phyloP scores from a whole-genome alignment of 2,888 invertebrate species.

The Phorcus lineatus region DNA sequence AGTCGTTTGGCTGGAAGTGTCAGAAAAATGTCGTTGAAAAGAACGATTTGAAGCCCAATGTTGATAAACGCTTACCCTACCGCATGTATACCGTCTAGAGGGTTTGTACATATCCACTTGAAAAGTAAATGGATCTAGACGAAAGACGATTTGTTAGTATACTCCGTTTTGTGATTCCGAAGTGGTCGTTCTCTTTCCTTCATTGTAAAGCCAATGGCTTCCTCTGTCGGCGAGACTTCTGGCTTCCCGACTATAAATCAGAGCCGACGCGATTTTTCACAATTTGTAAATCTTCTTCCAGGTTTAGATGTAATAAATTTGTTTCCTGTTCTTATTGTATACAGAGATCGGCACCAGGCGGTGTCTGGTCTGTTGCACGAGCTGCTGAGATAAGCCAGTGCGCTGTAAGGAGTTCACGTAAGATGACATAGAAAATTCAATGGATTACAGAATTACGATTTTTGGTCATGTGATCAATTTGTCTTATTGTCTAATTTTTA shows the following conservation, averaged over 20 bases:
- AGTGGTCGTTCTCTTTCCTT: background rate
- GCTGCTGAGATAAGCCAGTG: background rate
- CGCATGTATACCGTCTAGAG: background rate
- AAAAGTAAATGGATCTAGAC: slow-evolving; percentile 14
- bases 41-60: background rate
- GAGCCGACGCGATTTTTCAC: slow-evolving; percentile 3
- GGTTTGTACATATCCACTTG: slow-evolving; percentile 12
- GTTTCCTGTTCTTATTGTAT: slow-evolving; percentile 10
- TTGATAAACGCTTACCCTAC: background rate
- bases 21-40: background rate
- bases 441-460: too few relatives aligned
- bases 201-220: background rate
- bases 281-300: slow-evolving; percentile 15
- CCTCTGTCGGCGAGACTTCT: background rate
- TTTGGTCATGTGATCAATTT: too few relatives aligned
- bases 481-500: too few relatives aligned
- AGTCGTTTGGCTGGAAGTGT: background rate
- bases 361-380: background rate
- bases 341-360: slow-evolving; percentile 1
- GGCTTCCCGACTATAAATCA: background rate
- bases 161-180: too few relatives aligned
- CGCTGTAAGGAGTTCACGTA: background rate
- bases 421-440: background rate
- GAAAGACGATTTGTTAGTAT: background rate
- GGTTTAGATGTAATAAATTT: slow-evolving; percentile 22